Base-by-base conservation (phyloP, 2,113 vertebrate species). In the Oncorhynchus mykiss region DNA sequence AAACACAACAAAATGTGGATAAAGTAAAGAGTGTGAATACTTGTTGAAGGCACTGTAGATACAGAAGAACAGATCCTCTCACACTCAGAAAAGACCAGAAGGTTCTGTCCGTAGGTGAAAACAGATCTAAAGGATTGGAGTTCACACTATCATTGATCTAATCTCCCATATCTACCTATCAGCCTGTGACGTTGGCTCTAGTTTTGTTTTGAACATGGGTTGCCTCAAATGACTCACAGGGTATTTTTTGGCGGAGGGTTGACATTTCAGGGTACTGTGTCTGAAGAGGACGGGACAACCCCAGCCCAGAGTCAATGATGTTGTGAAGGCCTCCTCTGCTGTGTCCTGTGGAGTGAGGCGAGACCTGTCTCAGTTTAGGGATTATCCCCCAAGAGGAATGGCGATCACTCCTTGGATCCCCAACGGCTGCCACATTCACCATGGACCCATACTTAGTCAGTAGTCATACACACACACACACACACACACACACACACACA, bases 311-410 rank as follows among this genome's bases (percentile, higher is more conserved):
- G 22, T 54, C 48, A 54, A 54, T 54, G 16, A 54, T 54, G 51
- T 54, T 18, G 51, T 54, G 3, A 18, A 54, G 80, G 68, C 49
- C 73, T 16, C 22, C 82, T 86, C 85, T 79, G 86, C 79, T 83
- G 75, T 77, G 85, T 78, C 83, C 77, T 91, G 88, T 85, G 64
- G 83, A 82, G 88, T 78, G 12, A 80, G 81, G 86, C 88, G 84
- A 87, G 86, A 85, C 87, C 81, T 54, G 51, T 54, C 51, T 54
- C 79, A 73, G 79, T 54, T 54, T 54, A 22, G 59, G 59, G 59
- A 24, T 22, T 62, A 62, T 70, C 79, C 31, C n/a, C 79, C 27
- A 20, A 79, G 1, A 73, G 80, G 34, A 82, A 81, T 84, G 76
- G 80, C 59, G 71, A 31, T 59, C 75, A 49, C 76, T 74, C 82